These are phyloP conservation scores for Choreutis nemorana DNA, from an alignment of 2,888 invertebrate genomes.

Conservation along the genomic window DNA sequence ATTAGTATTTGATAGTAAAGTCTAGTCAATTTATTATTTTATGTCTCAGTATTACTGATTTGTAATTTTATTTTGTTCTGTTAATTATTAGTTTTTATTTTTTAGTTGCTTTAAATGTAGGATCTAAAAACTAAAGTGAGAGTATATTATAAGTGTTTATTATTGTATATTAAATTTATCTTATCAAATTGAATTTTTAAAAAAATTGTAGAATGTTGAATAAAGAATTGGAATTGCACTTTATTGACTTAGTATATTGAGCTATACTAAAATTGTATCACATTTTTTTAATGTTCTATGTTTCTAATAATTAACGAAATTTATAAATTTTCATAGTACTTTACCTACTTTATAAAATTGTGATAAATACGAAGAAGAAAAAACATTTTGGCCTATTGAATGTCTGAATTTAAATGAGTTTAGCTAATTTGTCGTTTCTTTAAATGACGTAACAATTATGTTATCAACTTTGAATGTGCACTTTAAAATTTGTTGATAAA, in stretches of 20 bases:
- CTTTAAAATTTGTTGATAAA: slow-evolving; percentile 14
- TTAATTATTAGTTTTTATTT: neutral
- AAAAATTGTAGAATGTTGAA: slow-evolving; percentile 16
- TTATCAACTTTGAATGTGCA: too few species aligned
- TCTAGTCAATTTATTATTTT: too few species aligned
- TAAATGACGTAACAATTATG: too few species aligned
- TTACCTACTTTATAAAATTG: slow-evolving; percentile 21
- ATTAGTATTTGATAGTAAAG: too few species aligned
- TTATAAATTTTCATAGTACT: too few species aligned
- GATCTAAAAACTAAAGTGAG: slow-evolving; percentile 22
- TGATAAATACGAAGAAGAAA: slow-evolving; percentile 22
- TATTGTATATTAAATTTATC: slow-evolving; percentile 12
- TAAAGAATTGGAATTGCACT: slow-evolving; percentile 24
- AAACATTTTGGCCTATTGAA: slow-evolving; percentile 33
- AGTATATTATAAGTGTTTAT: slow-evolving; percentile 21
- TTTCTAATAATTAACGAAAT: neutral
- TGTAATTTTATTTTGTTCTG: too few species aligned
- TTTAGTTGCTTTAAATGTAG: slow-evolving; percentile 3
- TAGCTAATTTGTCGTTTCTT: too few species aligned
- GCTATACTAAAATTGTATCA: slow-evolving; percentile 31
- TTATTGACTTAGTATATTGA: slow-evolving; percentile 18
- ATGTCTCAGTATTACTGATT: too few species aligned
- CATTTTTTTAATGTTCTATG: too few species aligned
- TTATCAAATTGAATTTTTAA: too few species aligned
- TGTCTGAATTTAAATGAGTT: slow-evolving; percentile 19